Percentiles rank a stretch among this genome's conserved stretches.
phyloP scores from a whole-genome alignment of 2,888 invertebrate genomes.

The Nemotelus nigrinus region DNA sequence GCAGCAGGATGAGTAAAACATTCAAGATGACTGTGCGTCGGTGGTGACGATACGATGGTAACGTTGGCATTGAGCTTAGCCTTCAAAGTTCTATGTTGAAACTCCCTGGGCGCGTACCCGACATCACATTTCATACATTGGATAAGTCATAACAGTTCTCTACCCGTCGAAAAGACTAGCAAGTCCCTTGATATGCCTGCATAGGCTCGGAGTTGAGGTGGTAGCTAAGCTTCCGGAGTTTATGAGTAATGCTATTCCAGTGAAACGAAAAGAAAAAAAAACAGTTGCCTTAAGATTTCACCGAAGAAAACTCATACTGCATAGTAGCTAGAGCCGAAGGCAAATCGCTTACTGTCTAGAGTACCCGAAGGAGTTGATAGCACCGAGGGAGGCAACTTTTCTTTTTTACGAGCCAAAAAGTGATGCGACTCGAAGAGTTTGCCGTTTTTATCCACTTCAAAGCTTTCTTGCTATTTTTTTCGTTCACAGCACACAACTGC shows the following conservation, averaged over 20 bases:
- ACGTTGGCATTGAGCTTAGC: constrained; percentile 47
- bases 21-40: background rate
- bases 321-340: constrained; percentile 19
- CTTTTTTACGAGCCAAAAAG: constrained; percentile 46
- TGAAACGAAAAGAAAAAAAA: too few species aligned
- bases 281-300: too few species aligned
- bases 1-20: background rate
- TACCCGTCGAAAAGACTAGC: constrained; percentile 6
- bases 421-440: constrained; percentile 50
- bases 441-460: constrained; percentile 46
- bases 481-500: constrained; percentile 12
- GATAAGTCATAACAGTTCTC: constrained; percentile 23
- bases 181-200: constrained; percentile 29
- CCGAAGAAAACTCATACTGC: background rate
- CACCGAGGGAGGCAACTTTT: constrained; percentile 35
- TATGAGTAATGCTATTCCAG: too few species aligned
- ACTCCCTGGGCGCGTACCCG: constrained; percentile 8
- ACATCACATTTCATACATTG: constrained; percentile 19
- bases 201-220: constrained; percentile 34
- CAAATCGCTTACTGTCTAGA: constrained; percentile 21
- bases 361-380: constrained; percentile 45
- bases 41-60: constrained; percentile 19
- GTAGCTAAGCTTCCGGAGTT: constrained; percentile 15
- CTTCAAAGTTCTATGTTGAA: constrained; percentile 48
- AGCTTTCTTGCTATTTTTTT: constrained; percentile 25